These are phyloP conservation scores for Clistopyga incitator DNA, from an alignment of 2,888 invertebrate genomes.

Conservation along the genomic window DNA sequence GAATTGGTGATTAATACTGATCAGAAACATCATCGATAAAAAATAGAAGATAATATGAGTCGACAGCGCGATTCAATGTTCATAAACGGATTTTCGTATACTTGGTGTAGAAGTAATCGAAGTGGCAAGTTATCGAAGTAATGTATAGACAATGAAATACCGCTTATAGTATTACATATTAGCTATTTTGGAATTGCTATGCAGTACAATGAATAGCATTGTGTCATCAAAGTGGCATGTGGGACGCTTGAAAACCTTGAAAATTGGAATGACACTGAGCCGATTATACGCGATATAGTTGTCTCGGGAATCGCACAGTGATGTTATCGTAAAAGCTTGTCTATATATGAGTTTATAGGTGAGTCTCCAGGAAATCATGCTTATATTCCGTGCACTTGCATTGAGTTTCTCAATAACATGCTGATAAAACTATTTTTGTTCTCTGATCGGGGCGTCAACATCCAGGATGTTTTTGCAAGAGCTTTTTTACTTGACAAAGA, in stretches of 20 bases:
- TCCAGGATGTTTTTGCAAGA: neutral
- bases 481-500: neutral
- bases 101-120: neutral
- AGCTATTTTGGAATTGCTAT: constrained; percentile 3
- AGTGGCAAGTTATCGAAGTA: neutral
- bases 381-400: neutral
- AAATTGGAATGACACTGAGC: constrained; percentile 13
- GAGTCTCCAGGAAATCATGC: neutral
- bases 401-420: neutral
- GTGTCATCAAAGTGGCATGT: neutral
- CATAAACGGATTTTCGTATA: constrained; percentile 13
- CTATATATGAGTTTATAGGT: neutral
- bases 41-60: constrained; percentile 21
- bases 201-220: constrained; percentile 4
- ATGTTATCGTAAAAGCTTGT: constrained; percentile 12
- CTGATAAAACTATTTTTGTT: constrained; percentile 26
- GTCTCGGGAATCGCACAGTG: neutral
- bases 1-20: neutral
- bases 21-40: constrained; percentile 2
- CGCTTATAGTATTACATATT: neutral
- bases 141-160: neutral
- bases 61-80: neutral
- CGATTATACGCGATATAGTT: neutral
- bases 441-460: neutral
- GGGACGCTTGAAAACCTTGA: constrained; percentile 23